phyloP scores from a whole-genome alignment of 2,113 vertebrate genomes.

The Nerophis lumbriciformis region DNA sequence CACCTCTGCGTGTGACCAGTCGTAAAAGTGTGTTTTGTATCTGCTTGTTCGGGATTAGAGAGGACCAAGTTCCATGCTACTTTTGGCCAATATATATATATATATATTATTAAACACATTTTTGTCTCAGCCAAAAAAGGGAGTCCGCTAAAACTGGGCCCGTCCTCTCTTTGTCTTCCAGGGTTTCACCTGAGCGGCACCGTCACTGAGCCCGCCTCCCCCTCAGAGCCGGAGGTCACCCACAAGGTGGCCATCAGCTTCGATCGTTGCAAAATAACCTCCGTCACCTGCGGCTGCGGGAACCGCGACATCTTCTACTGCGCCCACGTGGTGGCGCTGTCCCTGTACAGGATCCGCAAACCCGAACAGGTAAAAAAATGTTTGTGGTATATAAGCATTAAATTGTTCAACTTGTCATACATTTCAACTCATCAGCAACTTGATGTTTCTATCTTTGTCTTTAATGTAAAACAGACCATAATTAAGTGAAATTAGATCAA shows the following conservation, averaged over 20 bases:
- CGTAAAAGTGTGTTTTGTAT: too few species aligned
- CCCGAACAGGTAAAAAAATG: slow-evolving; percentile 88
- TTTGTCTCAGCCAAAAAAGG: not conserved
- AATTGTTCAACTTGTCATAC: too few species aligned
- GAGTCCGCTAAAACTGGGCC: not conserved
- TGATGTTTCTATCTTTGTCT: too few species aligned
- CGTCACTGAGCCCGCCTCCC: slow-evolving; percentile 83
- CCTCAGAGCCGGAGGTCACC: slow-evolving; percentile 87
- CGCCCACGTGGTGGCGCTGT: slow-evolving; percentile 95
- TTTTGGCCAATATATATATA: not conserved
- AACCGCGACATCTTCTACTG: slow-evolving; percentile 99
- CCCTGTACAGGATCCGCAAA: slow-evolving; percentile 95
- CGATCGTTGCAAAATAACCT: slow-evolving; percentile 98
- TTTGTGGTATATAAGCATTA: too few species aligned
- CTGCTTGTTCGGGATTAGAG: too few species aligned
- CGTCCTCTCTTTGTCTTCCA: slow-evolving; percentile 12
- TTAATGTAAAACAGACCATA: too few species aligned
- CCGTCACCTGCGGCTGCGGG: slow-evolving; percentile 95
- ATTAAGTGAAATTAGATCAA: too few species aligned
- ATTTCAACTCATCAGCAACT: too few species aligned
- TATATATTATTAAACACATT: too few species aligned
- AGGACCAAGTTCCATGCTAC: too few species aligned
- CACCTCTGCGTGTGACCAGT: too few species aligned
- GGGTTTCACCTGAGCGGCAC: slow-evolving; percentile 98
- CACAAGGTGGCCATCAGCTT: slow-evolving; percentile 99